A percentile compares a stretch with the other conserved stretches of the same genome.
Conservation (phyloP, 2,797 vertebrate genomes). For the Thamnophis elegans region DNA sequence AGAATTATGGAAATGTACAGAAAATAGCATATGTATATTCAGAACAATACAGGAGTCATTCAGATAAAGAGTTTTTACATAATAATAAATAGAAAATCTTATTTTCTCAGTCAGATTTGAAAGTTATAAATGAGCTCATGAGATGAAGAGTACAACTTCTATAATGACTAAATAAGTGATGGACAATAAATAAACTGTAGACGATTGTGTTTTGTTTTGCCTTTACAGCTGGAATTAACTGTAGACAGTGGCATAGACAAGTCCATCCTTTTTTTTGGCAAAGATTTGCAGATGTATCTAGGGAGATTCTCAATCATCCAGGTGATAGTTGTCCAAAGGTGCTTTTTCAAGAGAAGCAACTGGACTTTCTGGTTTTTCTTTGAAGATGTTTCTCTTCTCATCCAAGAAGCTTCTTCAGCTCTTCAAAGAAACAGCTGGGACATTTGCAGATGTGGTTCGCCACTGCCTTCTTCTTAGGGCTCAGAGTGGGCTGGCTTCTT, state of each 20-base stretch:
- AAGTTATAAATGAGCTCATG: neutral
- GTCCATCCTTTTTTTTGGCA: neutral
- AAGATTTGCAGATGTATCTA: neutral
- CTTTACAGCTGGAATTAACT: neutral
- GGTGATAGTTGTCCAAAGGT: too few species aligned
- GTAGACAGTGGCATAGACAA: neutral
- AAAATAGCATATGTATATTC: neutral
- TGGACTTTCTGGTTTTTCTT: too few species aligned
- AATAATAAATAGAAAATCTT: neutral
- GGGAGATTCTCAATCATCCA: too few species aligned
- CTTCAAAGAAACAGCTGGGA: too few species aligned
- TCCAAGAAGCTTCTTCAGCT: too few species aligned
- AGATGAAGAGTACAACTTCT: neutral
- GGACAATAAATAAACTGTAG: neutral
- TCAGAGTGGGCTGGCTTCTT: neutral
- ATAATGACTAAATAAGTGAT: slow-evolving; percentile 28
- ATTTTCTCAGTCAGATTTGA: neutral
- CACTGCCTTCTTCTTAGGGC: neutral
- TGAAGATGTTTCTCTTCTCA: too few species aligned
- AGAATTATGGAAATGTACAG: neutral
- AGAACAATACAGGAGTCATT: neutral
- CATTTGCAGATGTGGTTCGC: neutral
- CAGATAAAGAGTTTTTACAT: neutral
- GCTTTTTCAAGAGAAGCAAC: too few species aligned
- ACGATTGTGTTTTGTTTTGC: neutral